Percentiles rank a stretch among this genome's conserved stretches.
Conservation (phyloP, 2,113 vertebrate genomes). For the Phyllostomus hastatus region DNA sequence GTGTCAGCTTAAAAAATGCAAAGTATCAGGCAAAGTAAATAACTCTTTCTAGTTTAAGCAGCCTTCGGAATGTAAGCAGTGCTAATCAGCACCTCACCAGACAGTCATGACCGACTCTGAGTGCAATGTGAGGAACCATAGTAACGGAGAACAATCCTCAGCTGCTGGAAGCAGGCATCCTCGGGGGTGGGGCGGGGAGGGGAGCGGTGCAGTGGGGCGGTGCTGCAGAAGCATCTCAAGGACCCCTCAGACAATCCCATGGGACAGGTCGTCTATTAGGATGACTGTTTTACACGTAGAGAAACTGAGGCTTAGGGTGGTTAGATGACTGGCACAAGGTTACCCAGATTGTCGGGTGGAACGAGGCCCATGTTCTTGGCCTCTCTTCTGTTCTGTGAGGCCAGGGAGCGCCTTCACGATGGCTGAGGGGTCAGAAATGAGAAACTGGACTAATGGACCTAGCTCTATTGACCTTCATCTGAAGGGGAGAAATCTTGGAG, state of each 20-base stretch:
- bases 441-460: not conserved
- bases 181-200: too few species aligned
- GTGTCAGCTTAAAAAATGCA: constrained; percentile 34
- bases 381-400: not conserved
- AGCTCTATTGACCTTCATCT: not conserved
- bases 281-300: not conserved
- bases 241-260: not conserved
- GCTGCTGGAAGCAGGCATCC: not conserved
- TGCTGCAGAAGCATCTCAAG: not conserved
- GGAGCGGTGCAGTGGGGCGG: too few species aligned
- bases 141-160: not conserved
- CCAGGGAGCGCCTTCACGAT: not conserved
- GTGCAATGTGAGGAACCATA: not conserved
- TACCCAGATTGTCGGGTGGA: not conserved
- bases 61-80: not conserved
- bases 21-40: not conserved
- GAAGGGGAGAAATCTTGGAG: not conserved
- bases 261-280: not conserved
- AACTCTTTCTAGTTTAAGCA: constrained; percentile 39
- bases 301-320: not conserved
- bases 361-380: not conserved
- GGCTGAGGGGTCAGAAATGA: not conserved
- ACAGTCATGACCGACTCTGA: not conserved
- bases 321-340: not conserved
- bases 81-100: not conserved